Base-by-base conservation (phyloP, 2,888 invertebrate genomes). In the Euplagia quadripunctaria region DNA sequence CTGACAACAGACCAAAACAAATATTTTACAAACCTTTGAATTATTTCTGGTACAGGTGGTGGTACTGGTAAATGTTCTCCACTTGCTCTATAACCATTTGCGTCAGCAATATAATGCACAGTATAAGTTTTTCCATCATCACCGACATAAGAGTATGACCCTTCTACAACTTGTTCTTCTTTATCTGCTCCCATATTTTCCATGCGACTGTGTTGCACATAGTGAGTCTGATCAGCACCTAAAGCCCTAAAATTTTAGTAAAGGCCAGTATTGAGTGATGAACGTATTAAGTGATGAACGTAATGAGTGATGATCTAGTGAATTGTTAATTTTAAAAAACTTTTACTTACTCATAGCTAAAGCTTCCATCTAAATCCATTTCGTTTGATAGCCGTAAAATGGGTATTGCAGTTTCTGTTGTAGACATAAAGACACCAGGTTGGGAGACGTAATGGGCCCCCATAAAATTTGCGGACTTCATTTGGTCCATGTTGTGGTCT, bases 11-110 rank as follows among this genome's bases (percentile, higher is more conserved):
- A 61, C 0, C 11, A 61, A 31, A 20, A 42, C 20, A 61, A 68
- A 42, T 79, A 66, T 65, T 16, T 8, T 71, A 82, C 77, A 71
- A 85, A 97, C 93, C 96, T 96, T 89, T 97, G 96, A 85, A 97
- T 97, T 65, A 97, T 97, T 87, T 96, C 97, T 52, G 98, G 98
- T 82, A 98, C 96, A 43, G 98, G 97, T 61, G 98, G 98, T 11
- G 98, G 97, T 52, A 97, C 97, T 63, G 98, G 98, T 82, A 98
- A 92, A 91, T 98, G 98, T 64, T 97, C 97, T 70, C 98, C 98
- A 84, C 96, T 96, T 16, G 98, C 97, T 87, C 97, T 97, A 92
- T 97, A 98, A 74, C 98, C 98, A 87, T 97, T 97, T 82, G 97
- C 97, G 89, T 98, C 98, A 71, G 98, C 98, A 73, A 97, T 96